Percentiles rank a stretch among this genome's conserved stretches.
Conservation (phyloP, 2,888 invertebrate genomes). For the Parnassius orleans region DNA sequence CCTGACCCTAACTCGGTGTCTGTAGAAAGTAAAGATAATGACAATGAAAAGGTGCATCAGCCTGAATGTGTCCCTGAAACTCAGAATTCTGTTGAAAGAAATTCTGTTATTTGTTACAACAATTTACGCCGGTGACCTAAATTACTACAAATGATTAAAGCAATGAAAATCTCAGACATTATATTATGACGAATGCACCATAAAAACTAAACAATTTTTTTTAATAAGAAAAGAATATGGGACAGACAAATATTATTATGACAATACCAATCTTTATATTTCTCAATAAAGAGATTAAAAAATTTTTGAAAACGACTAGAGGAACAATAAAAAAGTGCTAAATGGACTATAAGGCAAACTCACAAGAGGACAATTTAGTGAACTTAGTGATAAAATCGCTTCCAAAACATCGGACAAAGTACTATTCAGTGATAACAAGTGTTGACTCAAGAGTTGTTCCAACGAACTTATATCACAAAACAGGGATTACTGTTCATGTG, state of each 20-base stretch:
- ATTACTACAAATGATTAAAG: neutral
- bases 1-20: neutral
- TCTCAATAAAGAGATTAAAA: no score
- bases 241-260: neutral
- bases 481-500: neutral
- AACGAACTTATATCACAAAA: neutral
- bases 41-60: neutral
- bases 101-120: conserved; percentile 14
- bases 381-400: conserved; percentile 4
- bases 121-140: conserved; percentile 5
- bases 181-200: no score
- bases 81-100: conserved; percentile 4
- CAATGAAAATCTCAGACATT: neutral
- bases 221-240: neutral
- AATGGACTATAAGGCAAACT: neutral
- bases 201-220: no score
- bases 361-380: neutral
- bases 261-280: neutral
- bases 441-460: neutral
- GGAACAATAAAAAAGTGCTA: neutral
- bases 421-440: conserved; percentile 2
- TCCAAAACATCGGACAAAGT: neutral
- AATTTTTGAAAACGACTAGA: neutral
- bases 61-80: neutral
- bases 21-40: neutral